Conservation (phyloP, 2,888 invertebrate genomes). For the Drosophila anomalata region DNA sequence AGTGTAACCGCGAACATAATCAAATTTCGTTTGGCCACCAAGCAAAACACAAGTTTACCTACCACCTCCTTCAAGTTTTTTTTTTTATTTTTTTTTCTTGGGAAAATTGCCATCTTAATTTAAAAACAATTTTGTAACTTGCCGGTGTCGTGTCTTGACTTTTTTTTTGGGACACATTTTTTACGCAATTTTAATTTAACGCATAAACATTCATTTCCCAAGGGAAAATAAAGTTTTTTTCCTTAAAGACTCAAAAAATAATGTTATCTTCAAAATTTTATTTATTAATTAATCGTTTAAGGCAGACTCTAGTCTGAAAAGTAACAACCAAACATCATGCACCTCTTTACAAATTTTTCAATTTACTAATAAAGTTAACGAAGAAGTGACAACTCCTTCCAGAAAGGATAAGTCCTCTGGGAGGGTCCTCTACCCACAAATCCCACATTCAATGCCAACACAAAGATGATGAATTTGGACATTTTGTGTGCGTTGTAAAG, state of each 20-base stretch:
- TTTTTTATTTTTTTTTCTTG: conserved; percentile 1
- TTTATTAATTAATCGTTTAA: conserved; percentile 1
- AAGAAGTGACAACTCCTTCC: background rate
- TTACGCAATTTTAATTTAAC: conserved; percentile 33
- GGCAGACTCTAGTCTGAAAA: background rate
- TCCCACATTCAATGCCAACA: conserved; percentile 33
- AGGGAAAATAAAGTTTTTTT: conserved; percentile 14
- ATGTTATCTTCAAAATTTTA: background rate
- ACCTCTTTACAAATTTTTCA: background rate
- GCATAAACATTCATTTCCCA: conserved; percentile 62
- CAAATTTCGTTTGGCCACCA: conserved; percentile 63
- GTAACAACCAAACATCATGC: background rate
- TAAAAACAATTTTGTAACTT: conserved; percentile 70
- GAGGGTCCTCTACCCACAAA: conserved; percentile 9
- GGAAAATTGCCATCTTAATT: conserved; percentile 74
- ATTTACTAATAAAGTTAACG: conserved; percentile 28
- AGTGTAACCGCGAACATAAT: conserved; percentile 75
- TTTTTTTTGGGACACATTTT: conserved; percentile 31
- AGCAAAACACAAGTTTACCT: conserved; percentile 52
- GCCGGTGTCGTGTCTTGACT: conserved; percentile 9
- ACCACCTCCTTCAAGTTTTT: background rate
- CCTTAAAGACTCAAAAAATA: background rate
- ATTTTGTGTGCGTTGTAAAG: conserved; percentile 74
- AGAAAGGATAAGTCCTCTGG: conserved; percentile 24
- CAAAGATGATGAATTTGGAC: conserved; percentile 78